phyloP scores from a whole-genome alignment of 64 coral and sea anemone species.

The Pocillopora damicornis region DNA sequence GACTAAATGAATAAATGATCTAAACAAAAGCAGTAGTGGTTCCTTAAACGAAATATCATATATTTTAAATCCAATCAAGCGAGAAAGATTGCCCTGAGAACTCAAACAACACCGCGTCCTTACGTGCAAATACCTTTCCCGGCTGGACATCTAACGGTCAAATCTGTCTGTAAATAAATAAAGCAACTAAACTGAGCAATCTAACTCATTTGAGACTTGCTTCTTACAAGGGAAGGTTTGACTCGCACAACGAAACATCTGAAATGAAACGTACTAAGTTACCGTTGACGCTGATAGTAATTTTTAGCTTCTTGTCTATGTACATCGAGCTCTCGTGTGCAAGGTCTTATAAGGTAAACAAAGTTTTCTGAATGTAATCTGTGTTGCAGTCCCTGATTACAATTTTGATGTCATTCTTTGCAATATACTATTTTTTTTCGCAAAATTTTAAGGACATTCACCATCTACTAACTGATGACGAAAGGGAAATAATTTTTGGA shows the following conservation, averaged over 20 bases:
- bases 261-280: conserved; percentile 11
- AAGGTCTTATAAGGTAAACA: conserved; percentile 32
- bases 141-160: neutral
- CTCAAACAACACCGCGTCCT: neutral
- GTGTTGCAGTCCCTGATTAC: neutral
- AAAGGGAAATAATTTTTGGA: conserved; percentile 31
- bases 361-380: neutral
- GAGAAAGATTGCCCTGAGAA: neutral
- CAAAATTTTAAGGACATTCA: conserved; percentile 5
- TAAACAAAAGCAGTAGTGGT: neutral
- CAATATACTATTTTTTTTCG: neutral
- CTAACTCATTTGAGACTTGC: neutral
- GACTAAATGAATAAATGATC: neutral
- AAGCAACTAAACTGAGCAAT: neutral
- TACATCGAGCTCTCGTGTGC: neutral
- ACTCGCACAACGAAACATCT: neutral
- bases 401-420: neutral
- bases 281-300: neutral
- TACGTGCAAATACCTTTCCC: conserved; percentile 8
- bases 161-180: neutral
- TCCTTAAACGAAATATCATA: neutral
- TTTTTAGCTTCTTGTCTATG: neutral
- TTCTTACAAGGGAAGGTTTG: neutral
- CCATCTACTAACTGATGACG: conserved; percentile 12
- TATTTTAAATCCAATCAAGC: neutral